Percentiles rank a stretch among this genome's conserved stretches.
These are phyloP conservation scores for Masnerella sp. DNA, from an alignment of 2,888 invertebrate species.

Conservation along the genomic window DNA sequence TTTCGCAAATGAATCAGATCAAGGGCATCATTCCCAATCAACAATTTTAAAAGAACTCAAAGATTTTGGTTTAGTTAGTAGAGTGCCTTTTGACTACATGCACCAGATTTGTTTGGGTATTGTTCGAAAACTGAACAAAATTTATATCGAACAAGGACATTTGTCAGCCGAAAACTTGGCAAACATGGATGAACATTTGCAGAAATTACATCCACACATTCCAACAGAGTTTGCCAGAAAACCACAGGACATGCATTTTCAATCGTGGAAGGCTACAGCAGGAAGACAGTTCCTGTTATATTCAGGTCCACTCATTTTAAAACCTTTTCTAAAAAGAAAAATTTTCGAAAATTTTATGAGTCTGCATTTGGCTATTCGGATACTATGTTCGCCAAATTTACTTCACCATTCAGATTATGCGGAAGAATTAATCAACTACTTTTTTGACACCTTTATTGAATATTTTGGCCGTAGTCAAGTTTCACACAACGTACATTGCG, in stretches of 20 bases:
- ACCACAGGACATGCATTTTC: not conserved
- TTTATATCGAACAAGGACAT: not conserved
- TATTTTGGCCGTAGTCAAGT: not conserved
- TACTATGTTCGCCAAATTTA: not conserved
- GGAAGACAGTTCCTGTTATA: not conserved
- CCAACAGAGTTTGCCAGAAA: slow-evolving; percentile 2
- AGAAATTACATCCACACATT: not conserved
- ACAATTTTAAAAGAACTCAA: not conserved
- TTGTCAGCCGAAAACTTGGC: not conserved
- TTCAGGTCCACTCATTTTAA: not conserved
- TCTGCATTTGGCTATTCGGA: not conserved
- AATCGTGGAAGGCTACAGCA: slow-evolving; percentile 2
- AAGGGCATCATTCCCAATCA: slow-evolving; percentile 12
- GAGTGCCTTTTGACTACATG: slow-evolving; percentile 4
- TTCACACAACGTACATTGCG: not conserved
- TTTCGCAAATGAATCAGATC: slow-evolving; percentile 26
- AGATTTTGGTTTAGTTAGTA: not conserved
- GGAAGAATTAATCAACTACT: not conserved
- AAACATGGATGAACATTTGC: not conserved
- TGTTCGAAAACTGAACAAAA: not conserved
- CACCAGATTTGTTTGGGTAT: not conserved
- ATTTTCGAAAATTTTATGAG: not conserved
- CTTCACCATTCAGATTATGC: not conserved
- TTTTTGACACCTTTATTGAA: not conserved
- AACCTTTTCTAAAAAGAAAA: not conserved